Percentiles rank a stretch among this genome's conserved stretches.
Evolutionary conservation across 2,113 vertebrate species (phyloP).

Genomic region (Calyptomena viridis): DNA sequence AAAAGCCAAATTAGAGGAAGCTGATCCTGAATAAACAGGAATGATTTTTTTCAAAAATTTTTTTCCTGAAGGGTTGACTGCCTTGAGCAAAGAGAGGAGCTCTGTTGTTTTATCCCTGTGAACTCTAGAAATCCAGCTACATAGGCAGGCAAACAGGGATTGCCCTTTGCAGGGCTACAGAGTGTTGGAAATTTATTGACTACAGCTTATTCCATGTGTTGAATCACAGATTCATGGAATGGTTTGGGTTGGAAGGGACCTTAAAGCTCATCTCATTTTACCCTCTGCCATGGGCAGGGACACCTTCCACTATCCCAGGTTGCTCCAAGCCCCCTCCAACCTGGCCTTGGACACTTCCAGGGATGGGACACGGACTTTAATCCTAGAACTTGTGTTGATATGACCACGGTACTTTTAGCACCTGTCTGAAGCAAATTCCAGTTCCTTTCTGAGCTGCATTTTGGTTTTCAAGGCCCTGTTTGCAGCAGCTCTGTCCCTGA

Average conservation of each 20-base stretch:
- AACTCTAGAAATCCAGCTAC: neutral
- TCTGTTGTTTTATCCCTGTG: neutral
- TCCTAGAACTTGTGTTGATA: neutral
- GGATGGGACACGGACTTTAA: neutral
- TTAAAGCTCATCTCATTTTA: neutral
- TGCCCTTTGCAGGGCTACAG: neutral
- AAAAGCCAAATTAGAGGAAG: neutral
- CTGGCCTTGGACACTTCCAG: neutral
- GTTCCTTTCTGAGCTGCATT: neutral
- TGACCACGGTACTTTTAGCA: neutral
- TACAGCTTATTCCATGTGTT: neutral
- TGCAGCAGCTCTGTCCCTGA: neutral
- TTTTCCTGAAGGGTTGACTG: neutral
- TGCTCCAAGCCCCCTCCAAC: neutral
- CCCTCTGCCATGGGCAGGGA: neutral
- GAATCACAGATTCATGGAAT: neutral
- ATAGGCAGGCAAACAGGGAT: neutral
- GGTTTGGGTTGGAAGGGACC: neutral
- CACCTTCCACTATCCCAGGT: neutral
- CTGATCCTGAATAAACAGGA: neutral
- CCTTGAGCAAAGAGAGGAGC: neutral
- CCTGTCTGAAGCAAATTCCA: rapidly evolving
- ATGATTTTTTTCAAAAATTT: neutral
- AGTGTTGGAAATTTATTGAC: neutral
- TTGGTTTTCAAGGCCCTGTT: neutral